These are phyloP conservation scores for Cherax destructor DNA, from an alignment of 1,140 invertebrate species.

Conservation along the genomic window DNA sequence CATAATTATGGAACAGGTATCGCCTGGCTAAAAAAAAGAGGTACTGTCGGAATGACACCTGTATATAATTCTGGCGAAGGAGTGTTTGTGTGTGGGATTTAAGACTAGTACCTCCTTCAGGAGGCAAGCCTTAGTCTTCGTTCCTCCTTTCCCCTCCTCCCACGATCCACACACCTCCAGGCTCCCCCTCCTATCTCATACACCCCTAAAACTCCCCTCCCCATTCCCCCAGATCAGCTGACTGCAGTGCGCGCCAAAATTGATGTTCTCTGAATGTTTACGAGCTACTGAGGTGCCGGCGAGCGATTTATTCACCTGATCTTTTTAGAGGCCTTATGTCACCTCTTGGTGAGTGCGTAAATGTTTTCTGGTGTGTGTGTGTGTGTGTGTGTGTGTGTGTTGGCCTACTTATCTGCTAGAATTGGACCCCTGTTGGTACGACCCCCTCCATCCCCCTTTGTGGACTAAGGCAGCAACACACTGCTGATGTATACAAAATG, in stretches of 20 bases:
- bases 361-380: slow-evolving; percentile 5
- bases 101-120: background rate
- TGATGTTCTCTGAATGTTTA: slow-evolving; percentile 38
- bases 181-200: background rate
- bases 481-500: too few relatives aligned
- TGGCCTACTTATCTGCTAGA: too few relatives aligned
- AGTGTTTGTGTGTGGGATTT: too few relatives aligned
- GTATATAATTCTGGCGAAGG: too few relatives aligned
- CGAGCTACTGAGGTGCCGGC: slow-evolving; percentile 30
- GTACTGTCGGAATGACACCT: too few relatives aligned
- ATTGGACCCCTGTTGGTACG: too few relatives aligned
- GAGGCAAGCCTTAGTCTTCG: background rate
- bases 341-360: background rate
- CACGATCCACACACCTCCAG: background rate
- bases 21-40: too few relatives aligned
- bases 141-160: background rate
- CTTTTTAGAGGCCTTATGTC: slow-evolving; percentile 6
- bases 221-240: slow-evolving; percentile 12
- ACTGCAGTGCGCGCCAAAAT: slow-evolving; percentile 39
- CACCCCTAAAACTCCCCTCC: background rate
- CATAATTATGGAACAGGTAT: too few relatives aligned
- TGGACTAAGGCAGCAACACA: too few relatives aligned
- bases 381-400: slow-evolving; percentile 4
- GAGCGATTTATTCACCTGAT: slow-evolving; percentile 18
- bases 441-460: too few relatives aligned